phyloP scores from a whole-genome alignment of 1,140 invertebrate species.

The Drosophila willistoni region DNA sequence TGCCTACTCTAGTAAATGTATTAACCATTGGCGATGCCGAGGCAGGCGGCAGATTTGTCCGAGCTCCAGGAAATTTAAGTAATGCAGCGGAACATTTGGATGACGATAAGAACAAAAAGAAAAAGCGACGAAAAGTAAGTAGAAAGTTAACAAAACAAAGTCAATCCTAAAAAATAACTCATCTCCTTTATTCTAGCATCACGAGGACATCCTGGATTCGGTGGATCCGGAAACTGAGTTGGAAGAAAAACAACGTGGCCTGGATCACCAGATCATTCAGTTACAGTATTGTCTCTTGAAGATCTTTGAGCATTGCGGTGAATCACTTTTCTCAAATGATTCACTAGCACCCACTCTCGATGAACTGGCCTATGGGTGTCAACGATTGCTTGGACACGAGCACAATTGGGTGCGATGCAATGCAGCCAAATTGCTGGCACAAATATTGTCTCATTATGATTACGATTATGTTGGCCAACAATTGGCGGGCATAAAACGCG shows the following conservation, averaged over 20 bases:
- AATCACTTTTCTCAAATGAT: constrained; percentile 81
- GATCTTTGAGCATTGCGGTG: constrained; percentile 84
- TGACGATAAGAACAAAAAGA: constrained; percentile 31
- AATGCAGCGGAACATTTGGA: constrained; percentile 18
- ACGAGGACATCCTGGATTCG: constrained; percentile 27
- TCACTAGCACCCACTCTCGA: constrained; percentile 83
- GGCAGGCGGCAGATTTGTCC: constrained; percentile 68
- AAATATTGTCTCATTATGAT: constrained; percentile 87
- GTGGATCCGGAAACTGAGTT: constrained; percentile 34
- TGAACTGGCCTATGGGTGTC: constrained; percentile 89
- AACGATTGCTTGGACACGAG: constrained; percentile 86
- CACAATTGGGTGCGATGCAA: constrained; percentile 89
- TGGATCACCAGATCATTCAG: constrained; percentile 85
- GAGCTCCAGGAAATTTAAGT: constrained; percentile 46
- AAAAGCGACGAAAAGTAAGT: constrained; percentile 42
- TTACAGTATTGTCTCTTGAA: constrained; percentile 84
- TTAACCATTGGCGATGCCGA: constrained; percentile 64
- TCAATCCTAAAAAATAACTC: background rate
- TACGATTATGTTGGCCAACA: constrained; percentile 83
- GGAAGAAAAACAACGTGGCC: constrained; percentile 84
- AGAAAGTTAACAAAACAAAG: background rate
- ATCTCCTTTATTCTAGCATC: background rate
- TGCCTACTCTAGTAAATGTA: constrained; percentile 85
- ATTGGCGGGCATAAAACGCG: constrained; percentile 54
- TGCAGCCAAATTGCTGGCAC: constrained; percentile 89